Evolutionary conservation across 2,797 vertebrate species (phyloP), one percentile per base, ranked within the genome.

Genomic region (Anguilla megastoma): DNA sequence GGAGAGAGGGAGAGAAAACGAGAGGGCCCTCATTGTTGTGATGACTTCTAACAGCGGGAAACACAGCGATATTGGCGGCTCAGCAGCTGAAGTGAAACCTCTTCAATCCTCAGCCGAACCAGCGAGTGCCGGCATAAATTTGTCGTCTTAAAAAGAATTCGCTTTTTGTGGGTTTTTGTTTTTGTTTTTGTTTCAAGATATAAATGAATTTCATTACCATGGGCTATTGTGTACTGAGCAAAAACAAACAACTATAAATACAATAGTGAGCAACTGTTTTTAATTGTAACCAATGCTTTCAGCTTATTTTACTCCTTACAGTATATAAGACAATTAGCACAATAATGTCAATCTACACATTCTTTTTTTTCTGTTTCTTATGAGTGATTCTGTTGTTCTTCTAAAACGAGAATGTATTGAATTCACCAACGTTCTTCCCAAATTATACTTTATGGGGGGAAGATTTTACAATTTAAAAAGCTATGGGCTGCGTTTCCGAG

Each of bases 11-110:
- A 88, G 21, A 76, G 41, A 24, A 48, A 63, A 69, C n/a, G 52
- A 54, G 84, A 69, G 52, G 50, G 69, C 52, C 36, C 84, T 88
- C 52, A 84, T 85, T 88, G 84, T 76, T 85, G 69, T 85, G 69
- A 88, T 80, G 87, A 85, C 87, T 88, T 88, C 84, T 88, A 50
- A 85, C 41, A 54, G 41, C 87, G 41, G 87, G 84, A 80, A 85
- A 50, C 14, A n/a, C 69, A 74, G 87, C n/a, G 58, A n/a, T 86
- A 48, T 86, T 76, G 27, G 85, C 50, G 60, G 63, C 76, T 86
- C 80, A 83, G 88, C 74, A 30, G 88, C n/a, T 30, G 85, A 86
- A 86, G 52, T 71, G 52, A 85, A 88, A 54, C 58, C 30, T 58
- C 88, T 88, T 86, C 85, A 86, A 86, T 88, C 58, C n/a, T 54